phyloP scores from a whole-genome alignment of 2,797 vertebrate genomes.

The Galago senegalensis region DNA sequence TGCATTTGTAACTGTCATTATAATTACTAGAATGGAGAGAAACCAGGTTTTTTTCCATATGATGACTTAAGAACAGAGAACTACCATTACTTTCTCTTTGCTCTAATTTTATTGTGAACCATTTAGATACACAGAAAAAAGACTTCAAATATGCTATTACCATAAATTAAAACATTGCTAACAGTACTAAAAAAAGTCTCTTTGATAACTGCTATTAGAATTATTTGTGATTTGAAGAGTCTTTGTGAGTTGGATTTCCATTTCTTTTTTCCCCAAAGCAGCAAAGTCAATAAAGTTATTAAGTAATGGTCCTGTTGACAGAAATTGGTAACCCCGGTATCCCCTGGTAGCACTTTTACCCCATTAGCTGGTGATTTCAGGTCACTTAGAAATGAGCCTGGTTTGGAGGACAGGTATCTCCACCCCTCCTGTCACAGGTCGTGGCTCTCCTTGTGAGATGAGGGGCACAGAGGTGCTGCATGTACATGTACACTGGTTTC shows the following conservation, averaged over 20 bases:
- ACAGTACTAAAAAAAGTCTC: conserved; percentile 39
- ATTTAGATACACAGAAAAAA: conserved; percentile 32
- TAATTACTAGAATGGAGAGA: conserved; percentile 57
- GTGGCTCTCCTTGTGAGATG: not conserved
- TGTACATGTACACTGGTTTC: not conserved
- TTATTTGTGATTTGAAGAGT: conserved; percentile 47
- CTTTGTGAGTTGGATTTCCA: conserved; percentile 42
- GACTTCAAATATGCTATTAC: conserved; percentile 8
- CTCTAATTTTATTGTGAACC: conserved; percentile 43
- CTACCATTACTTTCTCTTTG: conserved; percentile 30
- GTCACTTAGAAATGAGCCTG: conserved; percentile 15
- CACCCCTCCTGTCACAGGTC: not conserved
- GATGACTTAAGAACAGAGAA: not conserved
- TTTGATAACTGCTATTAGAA: conserved; percentile 62
- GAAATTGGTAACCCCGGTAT: not conserved
- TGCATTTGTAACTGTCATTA: conserved; percentile 40
- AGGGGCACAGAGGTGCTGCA: not conserved
- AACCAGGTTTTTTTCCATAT: not conserved
- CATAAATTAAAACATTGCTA: conserved; percentile 50
- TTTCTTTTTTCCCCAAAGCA: conserved; percentile 19
- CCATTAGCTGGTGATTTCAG: not conserved
- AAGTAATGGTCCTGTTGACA: not conserved
- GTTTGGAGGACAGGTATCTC: not conserved
- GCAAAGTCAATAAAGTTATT: not conserved
- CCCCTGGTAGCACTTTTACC: not conserved